Evolutionary conservation across 2,797 vertebrate genomes (phyloP), one percentile per base, ranked within the genome.

Genomic region (Eulemur coronatus): DNA sequence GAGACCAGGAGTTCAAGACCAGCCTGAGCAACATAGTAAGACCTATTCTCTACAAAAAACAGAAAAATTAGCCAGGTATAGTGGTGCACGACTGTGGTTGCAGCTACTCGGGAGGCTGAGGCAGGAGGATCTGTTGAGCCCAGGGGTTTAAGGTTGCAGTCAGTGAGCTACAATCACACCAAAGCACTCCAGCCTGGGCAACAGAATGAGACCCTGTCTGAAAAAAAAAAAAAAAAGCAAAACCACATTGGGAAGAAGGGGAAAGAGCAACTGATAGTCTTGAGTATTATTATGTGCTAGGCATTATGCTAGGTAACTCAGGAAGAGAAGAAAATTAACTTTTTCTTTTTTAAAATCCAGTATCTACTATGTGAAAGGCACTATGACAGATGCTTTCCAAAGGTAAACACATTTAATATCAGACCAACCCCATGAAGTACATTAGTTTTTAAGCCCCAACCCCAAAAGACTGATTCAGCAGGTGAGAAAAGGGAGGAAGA

Each of bases 341-440:
- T 65, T 63, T 59, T 59, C 59, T 63, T 63, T 65, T 65, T 65
- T 65, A 3, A 65, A 63, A 73, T 72, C 17, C 85, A 82, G 11
- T 67, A 50, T 35, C 41, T 67, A 43, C 75, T 80, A 61, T 46
- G 41, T 75, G 61, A 65, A 35, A 82, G 85, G 76, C 61, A 70
- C 65, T 63, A 26, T 38, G 30, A 33, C 50, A 75, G 79, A 85
- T 79, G n/a, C 35, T 84, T 94, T 65, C 67, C 41, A 43, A 89
- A 96, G 72, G 89, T 22, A 35, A 67, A 59, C 43, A 92, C 33
- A 90, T 69, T 86, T 75, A 50, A 70, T 70, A 94, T 59, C 69
- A 96, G 63, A 91, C 41, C 59, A 57, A 94, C 75, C 41, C 82
- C 9, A 52, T 70, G 33, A 87, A 94, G 46, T 76, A 75, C 28